Percentiles rank a stretch among this genome's conserved stretches.
Evolutionary conservation across 2,113 vertebrate genomes (phyloP).

Genomic region (Emydura subglobosa): DNA sequence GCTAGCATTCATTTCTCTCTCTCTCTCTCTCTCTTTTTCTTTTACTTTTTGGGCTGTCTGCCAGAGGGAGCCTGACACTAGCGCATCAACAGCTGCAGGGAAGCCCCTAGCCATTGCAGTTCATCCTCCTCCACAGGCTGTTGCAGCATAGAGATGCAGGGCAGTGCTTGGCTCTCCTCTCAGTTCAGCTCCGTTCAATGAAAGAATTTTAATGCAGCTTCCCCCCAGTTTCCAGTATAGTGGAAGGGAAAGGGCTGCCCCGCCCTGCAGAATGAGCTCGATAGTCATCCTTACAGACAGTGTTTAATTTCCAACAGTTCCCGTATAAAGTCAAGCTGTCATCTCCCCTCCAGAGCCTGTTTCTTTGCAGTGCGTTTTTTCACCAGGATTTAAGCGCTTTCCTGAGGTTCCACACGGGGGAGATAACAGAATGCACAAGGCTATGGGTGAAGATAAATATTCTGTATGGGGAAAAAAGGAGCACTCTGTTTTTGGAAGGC

Average conservation of each 20-base stretch:
- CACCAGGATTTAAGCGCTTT: constrained; percentile 37
- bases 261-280: not conserved
- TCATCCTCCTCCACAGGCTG: not conserved
- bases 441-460: too few species aligned
- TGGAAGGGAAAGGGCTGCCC: not conserved
- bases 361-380: constrained; percentile 20
- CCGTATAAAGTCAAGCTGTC: not conserved
- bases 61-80: constrained; percentile 8
- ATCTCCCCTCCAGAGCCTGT: not conserved
- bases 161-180: not conserved
- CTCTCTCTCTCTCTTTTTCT: not conserved
- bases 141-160: not conserved
- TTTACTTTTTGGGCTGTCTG: constrained; percentile 14
- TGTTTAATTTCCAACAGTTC: constrained; percentile 3
- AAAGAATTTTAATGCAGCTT: constrained; percentile 15
- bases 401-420: constrained; percentile 35
- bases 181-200: not conserved
- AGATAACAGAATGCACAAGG: constrained; percentile 25
- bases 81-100: constrained; percentile 47
- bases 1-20: constrained; percentile 24
- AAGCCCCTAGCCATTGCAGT: constrained; percentile 48
- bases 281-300: not conserved
- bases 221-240: not conserved
- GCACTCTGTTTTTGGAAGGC: not conserved
- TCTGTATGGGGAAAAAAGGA: constrained; percentile 4